Conservation (phyloP, 2,797 vertebrate species). For the Zonotrichia albicollis region DNA sequence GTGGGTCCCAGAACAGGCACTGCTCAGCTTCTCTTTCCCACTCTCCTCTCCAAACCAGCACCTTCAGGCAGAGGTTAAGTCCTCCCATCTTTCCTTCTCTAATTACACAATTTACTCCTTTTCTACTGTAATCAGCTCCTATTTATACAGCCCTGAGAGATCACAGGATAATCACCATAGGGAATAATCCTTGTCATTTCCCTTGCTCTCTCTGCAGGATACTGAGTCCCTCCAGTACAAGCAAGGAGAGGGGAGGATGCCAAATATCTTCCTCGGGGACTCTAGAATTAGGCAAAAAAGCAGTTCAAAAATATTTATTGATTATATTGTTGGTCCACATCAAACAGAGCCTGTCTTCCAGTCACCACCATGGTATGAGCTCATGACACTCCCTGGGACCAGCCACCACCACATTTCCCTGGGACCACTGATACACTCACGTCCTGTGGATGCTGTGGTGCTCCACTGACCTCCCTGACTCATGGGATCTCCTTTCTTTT, state of each 20-base stretch:
- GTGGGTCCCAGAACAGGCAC: fast-evolving
- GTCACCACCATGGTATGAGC: neutral
- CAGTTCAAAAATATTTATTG: neutral
- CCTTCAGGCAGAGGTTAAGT: constrained; percentile 10
- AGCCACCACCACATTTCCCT: neutral
- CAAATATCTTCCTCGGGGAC: neutral
- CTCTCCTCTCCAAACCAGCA: neutral
- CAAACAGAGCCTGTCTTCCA: neutral
- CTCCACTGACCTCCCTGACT: neutral
- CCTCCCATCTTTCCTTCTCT: neutral
- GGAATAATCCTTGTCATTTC: constrained; percentile 57
- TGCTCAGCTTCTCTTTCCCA: neutral
- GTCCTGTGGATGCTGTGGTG: neutral
- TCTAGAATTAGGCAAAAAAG: neutral
- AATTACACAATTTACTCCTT: constrained; percentile 63
- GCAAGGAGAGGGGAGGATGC: neutral
- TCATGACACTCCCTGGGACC: neutral
- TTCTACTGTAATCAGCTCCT: constrained; percentile 58
- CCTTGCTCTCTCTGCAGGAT: constrained; percentile 7
- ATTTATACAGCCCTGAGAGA: constrained; percentile 50
- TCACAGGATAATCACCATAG: constrained; percentile 53
- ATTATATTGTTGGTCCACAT: neutral
- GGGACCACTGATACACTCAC: neutral
- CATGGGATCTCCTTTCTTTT: neutral
- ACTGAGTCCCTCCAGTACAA: neutral